Base-by-base conservation (phyloP, 2,797 vertebrate species). In the Chelidonichthys spinosus region DNA sequence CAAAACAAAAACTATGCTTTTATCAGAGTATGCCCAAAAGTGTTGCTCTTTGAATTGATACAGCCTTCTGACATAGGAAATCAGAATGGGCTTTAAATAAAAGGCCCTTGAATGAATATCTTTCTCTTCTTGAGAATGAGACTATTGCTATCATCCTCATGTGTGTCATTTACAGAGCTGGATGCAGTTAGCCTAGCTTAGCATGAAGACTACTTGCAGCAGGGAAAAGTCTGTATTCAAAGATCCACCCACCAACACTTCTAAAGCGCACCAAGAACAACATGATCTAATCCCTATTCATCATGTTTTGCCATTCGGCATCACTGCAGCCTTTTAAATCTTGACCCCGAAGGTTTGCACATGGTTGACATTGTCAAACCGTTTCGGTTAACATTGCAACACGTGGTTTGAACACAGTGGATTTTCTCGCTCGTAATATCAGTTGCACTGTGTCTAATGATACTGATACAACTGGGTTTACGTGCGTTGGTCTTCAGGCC, bases 41-140 rank as follows among this genome's bases (percentile, higher is more conserved):
- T 65, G n/a, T 46, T 39, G n/a, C 35, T 69, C 18, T 68, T 66
- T 74, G 18, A 73, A 35, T 25, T 52, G 3, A 68, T 65, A 56
- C 17, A 61, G 56, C 32, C 42, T 49, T 42, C 25, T 50, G 40
- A 74, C 18, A 43, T 43, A 55, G 54, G 4, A 62, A 80, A 73
- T 79, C 17, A 42, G 54, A 76, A 71, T 58, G 76, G 58, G 63
- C 82, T 81, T 86, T 85, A 85, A 65, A 77, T 83, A 67, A 74
- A 87, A 81, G 87, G 74, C 66, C 49, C 70, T 76, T 66, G 43
- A 54, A 63, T 50, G 35, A 66, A 68, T 6, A 67, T 35, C 32
- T 53, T 32, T 78, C 35, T 78, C 44, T 47, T n/a, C 32, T 32
- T 62, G 49, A 32, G 39, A 42, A 65, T 50, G 9, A 61, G 44